Evolutionary conservation across 2,113 vertebrate genomes (phyloP).

Genomic region (Cranoglanis bouderius): DNA sequence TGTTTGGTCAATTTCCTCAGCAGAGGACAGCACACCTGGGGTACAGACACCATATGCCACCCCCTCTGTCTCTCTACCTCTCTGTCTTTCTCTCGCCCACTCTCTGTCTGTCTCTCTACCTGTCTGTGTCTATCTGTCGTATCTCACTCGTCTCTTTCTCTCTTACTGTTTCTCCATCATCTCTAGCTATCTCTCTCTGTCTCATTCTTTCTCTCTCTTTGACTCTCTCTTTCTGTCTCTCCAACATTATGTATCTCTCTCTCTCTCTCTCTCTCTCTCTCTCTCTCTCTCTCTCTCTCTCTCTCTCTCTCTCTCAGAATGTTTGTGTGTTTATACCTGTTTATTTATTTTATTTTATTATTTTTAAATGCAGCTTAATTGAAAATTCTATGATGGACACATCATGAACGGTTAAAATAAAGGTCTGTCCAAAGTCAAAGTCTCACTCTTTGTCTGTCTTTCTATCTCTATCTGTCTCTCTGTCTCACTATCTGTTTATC

Average conservation of each 20-base stretch:
- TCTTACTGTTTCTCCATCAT: background rate
- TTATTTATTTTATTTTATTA: too few relatives aligned
- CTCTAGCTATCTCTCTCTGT: background rate
- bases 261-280: too few relatives aligned
- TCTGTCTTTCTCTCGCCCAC: background rate
- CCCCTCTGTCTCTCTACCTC: background rate
- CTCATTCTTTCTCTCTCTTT: background rate
- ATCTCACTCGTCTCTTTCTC: background rate
- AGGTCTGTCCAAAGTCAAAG: too few relatives aligned
- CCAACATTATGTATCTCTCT: background rate
- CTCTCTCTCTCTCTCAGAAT: background rate
- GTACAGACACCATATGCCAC: conserved; percentile 51
- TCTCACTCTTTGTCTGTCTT: background rate
- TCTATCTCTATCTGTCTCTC: background rate
- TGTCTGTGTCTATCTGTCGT: background rate
- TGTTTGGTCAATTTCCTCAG: conserved; percentile 76
- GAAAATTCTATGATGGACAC: too few relatives aligned
- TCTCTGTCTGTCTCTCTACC: background rate
- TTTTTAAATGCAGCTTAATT: too few relatives aligned
- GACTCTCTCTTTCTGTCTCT: background rate
- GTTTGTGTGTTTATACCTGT: background rate
- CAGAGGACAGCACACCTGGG: conserved; percentile 69
- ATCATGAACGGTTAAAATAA: too few relatives aligned
- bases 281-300: background rate
- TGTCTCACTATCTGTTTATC: background rate